A percentile compares a stretch with the other conserved stretches of the same genome.
Evolutionary conservation across 2,888 invertebrate genomes (phyloP).

Genomic region (Hanleya hanleyi): DNA sequence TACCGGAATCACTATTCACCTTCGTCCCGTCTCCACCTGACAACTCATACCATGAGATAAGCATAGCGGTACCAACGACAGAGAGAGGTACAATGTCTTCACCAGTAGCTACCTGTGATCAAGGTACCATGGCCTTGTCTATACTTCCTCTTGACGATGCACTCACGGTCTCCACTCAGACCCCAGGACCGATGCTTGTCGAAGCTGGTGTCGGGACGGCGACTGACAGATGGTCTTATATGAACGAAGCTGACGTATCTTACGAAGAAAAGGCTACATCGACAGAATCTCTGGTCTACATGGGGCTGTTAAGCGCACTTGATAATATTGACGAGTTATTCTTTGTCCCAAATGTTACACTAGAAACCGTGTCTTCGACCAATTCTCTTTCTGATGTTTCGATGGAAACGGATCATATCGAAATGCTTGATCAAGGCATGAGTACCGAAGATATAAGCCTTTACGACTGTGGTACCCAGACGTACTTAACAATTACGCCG

Average conservation of each 20-base stretch:
- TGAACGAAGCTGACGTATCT: neutral
- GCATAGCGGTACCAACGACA: neutral
- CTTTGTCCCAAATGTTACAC: slow-evolving; percentile 54
- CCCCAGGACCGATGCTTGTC: neutral
- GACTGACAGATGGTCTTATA: neutral
- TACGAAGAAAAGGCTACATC: slow-evolving; percentile 58
- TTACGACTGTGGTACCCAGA: slow-evolving; percentile 56
- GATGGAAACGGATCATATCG: slow-evolving; percentile 35
- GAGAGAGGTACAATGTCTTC: slow-evolving; percentile 30
- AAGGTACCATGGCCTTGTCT: slow-evolving; percentile 55
- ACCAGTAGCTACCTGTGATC: slow-evolving; percentile 44
- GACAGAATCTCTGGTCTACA: slow-evolving; percentile 63
- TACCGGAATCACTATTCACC: neutral
- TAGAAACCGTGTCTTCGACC: slow-evolving; percentile 44
- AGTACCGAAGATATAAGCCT: slow-evolving; percentile 41
- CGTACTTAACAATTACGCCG: slow-evolving; percentile 36
- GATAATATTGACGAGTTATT: slow-evolving; percentile 61
- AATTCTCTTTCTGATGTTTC: slow-evolving; percentile 18
- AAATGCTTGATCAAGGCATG: slow-evolving; percentile 54
- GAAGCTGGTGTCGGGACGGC: neutral
- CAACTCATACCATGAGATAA: neutral
- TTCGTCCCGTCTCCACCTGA: neutral
- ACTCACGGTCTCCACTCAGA: neutral
- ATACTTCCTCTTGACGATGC: slow-evolving; percentile 7
- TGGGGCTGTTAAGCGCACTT: slow-evolving; percentile 59